Conservation (phyloP, 2,888 invertebrate species). For the Junonia oenone region DNA sequence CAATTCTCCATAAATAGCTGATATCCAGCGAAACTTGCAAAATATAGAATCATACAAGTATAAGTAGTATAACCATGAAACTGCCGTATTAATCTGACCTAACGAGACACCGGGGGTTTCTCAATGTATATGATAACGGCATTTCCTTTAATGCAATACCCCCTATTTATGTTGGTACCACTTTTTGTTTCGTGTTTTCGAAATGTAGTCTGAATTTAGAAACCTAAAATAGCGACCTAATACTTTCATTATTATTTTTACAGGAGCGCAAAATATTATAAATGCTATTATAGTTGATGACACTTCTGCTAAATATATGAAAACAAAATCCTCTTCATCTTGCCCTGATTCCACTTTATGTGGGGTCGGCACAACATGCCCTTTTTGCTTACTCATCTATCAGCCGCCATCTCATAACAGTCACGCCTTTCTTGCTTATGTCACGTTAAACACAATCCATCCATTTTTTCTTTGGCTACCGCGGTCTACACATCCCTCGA, state of each 20-base stretch:
- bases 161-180: background rate
- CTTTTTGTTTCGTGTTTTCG: background rate
- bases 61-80: slow-evolving; percentile 6
- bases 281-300: too few relatives aligned
- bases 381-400: too few relatives aligned
- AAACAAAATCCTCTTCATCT: too few relatives aligned
- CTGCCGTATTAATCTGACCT: slow-evolving; percentile 15
- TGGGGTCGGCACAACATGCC: too few relatives aligned
- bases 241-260: background rate
- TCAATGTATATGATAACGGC: slow-evolving; percentile 19
- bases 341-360: too few relatives aligned
- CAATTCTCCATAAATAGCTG: background rate
- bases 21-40: slow-evolving; percentile 10
- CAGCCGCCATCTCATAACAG: too few relatives aligned
- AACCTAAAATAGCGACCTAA: background rate
- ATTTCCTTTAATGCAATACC: slow-evolving; percentile 9
- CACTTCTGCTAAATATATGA: too few relatives aligned
- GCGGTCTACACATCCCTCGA: too few relatives aligned
- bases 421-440: too few relatives aligned
- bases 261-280: background rate
- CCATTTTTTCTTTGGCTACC: too few relatives aligned
- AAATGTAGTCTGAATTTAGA: background rate
- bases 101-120: slow-evolving; percentile 18
- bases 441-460: too few relatives aligned
- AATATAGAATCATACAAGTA: slow-evolving; percentile 8